A percentile compares a stretch with the other conserved stretches of the same genome.
Evolutionary conservation across 2,797 vertebrate species (phyloP).

Genomic region (Oryzias dopingdopingensis): DNA sequence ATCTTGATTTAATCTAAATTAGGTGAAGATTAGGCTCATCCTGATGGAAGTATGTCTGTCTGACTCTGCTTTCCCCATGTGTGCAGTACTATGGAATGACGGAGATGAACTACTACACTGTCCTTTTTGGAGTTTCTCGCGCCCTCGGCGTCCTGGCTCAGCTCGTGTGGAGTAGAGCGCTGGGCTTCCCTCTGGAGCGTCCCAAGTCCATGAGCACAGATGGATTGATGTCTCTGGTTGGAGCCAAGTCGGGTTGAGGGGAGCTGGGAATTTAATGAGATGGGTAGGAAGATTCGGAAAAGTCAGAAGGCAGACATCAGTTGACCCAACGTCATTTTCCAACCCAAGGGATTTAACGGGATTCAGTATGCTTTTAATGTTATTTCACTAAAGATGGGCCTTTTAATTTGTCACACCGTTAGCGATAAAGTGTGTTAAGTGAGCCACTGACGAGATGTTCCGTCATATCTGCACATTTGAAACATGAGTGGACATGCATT

Average conservation of each 20-base stretch:
- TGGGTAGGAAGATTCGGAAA: constrained; percentile 56
- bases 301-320: constrained; percentile 47
- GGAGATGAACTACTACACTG: constrained; percentile 99
- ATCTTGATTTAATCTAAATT: background rate
- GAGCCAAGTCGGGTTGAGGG: constrained; percentile 85
- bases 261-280: constrained; percentile 52
- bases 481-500: constrained; percentile 20
- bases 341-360: constrained; percentile 62
- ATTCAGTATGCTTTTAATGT: constrained; percentile 77
- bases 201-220: constrained; percentile 98
- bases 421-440: constrained; percentile 44
- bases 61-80: too few species aligned
- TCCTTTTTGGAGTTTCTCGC: constrained; percentile 93
- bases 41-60: too few species aligned
- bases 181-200: constrained; percentile 93
- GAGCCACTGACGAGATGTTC: constrained; percentile 22
- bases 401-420: constrained; percentile 52
- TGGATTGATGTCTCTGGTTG: constrained; percentile 90
- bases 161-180: constrained; percentile 93
- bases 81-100: constrained; percentile 93
- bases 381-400: constrained; percentile 62
- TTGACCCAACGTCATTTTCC: constrained; percentile 57
- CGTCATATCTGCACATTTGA: constrained; percentile 21
- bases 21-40: too few species aligned
- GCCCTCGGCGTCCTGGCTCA: constrained; percentile 91